phyloP scores from a whole-genome alignment of 2,888 invertebrate species.

The Ellobium chinense region DNA sequence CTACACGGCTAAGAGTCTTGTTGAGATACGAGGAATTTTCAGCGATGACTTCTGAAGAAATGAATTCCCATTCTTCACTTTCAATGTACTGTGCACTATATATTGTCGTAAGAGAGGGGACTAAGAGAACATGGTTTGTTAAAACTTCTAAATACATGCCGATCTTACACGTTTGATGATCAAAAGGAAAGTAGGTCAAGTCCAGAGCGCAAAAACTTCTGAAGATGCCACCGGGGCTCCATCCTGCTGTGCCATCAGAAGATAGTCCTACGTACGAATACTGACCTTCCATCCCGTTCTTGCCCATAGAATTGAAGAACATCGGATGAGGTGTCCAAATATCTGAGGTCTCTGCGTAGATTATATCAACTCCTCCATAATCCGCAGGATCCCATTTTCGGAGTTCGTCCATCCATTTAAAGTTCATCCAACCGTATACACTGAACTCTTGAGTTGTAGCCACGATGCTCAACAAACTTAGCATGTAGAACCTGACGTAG shows the following conservation, averaged over 20 bases:
- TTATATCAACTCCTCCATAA: neutral
- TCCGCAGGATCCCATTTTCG: neutral
- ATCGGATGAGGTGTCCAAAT: neutral
- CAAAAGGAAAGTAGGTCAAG: constrained; percentile 33
- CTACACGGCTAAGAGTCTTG: neutral
- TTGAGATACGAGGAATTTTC: neutral
- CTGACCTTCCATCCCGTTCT: neutral
- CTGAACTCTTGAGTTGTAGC: neutral
- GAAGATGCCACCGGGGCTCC: constrained; percentile 6
- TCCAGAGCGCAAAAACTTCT: constrained; percentile 22
- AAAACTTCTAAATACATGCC: neutral
- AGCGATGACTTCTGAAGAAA: neutral
- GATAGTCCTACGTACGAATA: neutral
- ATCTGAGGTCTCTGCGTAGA: neutral
- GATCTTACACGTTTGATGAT: constrained; percentile 19
- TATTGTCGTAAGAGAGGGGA: neutral
- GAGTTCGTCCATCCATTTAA: neutral
- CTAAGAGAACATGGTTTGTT: neutral
- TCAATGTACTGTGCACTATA: neutral
- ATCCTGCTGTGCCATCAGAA: neutral
- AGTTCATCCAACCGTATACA: neutral
- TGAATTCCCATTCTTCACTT: constrained; percentile 29
- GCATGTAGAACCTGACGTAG: neutral
- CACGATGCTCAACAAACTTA: neutral
- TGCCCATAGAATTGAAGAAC: neutral